Conservation (phyloP, 2,888 invertebrate genomes). For the Eledona agricola region DNA sequence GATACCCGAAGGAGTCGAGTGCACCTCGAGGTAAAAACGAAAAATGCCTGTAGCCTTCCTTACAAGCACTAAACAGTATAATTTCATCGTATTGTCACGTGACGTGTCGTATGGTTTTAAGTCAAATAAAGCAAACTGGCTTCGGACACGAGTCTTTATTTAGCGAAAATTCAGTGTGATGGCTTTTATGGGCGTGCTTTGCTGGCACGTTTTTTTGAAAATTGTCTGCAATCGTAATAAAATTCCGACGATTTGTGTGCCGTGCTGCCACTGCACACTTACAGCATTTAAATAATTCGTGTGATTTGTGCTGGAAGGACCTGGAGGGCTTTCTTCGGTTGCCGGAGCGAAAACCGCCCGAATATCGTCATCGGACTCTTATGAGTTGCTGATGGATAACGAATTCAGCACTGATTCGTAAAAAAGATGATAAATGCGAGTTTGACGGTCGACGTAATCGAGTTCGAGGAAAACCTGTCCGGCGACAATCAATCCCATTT, state of each 20-base stretch:
- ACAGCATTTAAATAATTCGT: too few relatives aligned
- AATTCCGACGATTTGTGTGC: too few relatives aligned
- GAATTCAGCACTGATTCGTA: conserved; percentile 9
- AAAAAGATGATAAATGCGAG: conserved; percentile 12
- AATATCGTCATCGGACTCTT: too few relatives aligned
- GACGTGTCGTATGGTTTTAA: conserved; percentile 13
- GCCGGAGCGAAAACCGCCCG: too few relatives aligned
- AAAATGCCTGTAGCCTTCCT: conserved; percentile 20
- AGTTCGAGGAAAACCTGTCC: conserved; percentile 30
- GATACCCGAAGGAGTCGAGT: conserved; percentile 15
- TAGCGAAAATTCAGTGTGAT: conserved; percentile 23
- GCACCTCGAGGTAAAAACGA: conserved; percentile 11
- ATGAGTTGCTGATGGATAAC: too few relatives aligned
- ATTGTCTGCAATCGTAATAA: too few relatives aligned
- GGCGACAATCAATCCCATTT: conserved; percentile 29
- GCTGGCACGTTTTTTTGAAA: conserved; percentile 6
- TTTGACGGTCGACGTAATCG: conserved; percentile 14
- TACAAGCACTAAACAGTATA: conserved; percentile 16
- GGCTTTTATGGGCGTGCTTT: conserved; percentile 12
- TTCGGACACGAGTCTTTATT: conserved; percentile 23
- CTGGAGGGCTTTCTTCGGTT: too few relatives aligned
- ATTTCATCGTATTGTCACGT: conserved; percentile 17
- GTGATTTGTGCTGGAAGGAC: too few relatives aligned
- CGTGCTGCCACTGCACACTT: too few relatives aligned
- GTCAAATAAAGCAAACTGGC: conserved; percentile 26